Percentiles rank a stretch among this genome's conserved stretches.
phyloP scores from a whole-genome alignment of 1,140 invertebrate species.

The Aethina tumida region DNA sequence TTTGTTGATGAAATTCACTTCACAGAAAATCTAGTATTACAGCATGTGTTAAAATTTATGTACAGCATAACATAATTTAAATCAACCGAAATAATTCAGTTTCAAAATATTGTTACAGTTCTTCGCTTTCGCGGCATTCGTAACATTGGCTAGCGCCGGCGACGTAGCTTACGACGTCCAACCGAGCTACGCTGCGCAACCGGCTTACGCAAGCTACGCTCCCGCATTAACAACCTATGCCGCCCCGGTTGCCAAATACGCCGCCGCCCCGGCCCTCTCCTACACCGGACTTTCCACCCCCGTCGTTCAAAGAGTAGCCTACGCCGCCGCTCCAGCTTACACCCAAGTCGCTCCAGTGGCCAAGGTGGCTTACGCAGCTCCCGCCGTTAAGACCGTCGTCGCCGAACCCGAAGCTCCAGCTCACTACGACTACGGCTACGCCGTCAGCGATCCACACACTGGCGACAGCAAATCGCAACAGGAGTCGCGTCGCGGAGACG shows the following conservation, averaged over 20 bases:
- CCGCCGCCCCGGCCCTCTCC: slow-evolving; percentile 4
- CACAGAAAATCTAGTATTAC: too few species aligned
- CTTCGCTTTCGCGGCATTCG: slow-evolving; percentile 34
- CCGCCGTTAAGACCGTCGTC: slow-evolving; percentile 11
- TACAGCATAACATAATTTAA: too few species aligned
- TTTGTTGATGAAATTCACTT: too few species aligned
- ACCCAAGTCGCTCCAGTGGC: neutral
- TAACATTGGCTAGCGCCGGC: slow-evolving; percentile 38
- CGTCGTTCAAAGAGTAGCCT: slow-evolving; percentile 2
- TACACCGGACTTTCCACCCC: slow-evolving; percentile 7
- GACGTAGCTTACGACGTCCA: slow-evolving; percentile 12
- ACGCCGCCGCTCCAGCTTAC: slow-evolving; percentile 10
- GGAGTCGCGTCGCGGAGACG: slow-evolving; percentile 21
- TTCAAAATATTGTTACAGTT: too few species aligned
- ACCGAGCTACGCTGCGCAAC: slow-evolving; percentile 4
- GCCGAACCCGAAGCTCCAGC: slow-evolving; percentile 30
- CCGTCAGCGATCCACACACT: slow-evolving; percentile 39
- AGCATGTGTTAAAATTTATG: too few species aligned
- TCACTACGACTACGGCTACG: slow-evolving; percentile 20
- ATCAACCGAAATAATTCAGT: too few species aligned
- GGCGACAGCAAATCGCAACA: slow-evolving; percentile 27
- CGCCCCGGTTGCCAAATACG: slow-evolving; percentile 3
- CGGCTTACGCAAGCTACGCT: neutral
- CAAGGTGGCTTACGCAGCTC: slow-evolving; percentile 8
- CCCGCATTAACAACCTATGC: slow-evolving; percentile 7